A percentile compares a stretch with the other conserved stretches of the same genome.
These are phyloP conservation scores for Gobio occitaniae DNA, from an alignment of 2,797 vertebrate genomes.

Conservation along the genomic window DNA sequence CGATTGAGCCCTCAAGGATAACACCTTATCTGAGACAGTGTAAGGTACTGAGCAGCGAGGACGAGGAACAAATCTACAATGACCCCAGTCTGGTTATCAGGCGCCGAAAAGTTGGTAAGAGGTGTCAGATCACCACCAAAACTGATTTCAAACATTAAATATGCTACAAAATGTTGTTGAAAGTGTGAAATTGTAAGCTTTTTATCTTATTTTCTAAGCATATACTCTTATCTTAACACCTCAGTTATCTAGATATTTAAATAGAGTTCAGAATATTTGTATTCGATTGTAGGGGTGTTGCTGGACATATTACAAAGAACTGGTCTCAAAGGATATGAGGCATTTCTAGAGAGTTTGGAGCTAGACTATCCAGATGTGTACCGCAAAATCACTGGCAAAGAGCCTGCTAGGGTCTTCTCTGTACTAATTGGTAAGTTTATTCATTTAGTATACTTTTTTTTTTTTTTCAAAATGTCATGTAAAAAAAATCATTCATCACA, in stretches of 20 bases:
- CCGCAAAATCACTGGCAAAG: conserved; percentile 89
- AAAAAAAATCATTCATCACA: not conserved
- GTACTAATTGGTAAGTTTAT: conserved; percentile 85
- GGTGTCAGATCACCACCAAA: not conserved
- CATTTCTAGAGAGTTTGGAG: conserved; percentile 92
- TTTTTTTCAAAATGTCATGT: not conserved
- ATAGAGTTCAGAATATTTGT: not conserved
- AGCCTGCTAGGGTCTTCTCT: conserved; percentile 91
- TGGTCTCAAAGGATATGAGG: conserved; percentile 88
- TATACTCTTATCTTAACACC: not conserved
- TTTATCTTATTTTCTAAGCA: not conserved
- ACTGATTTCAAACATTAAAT: not conserved
- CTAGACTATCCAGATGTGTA: conserved; percentile 92
- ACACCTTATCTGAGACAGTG: conserved; percentile 88
- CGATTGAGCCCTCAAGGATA: conserved; percentile 87
- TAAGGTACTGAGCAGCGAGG: conserved; percentile 86
- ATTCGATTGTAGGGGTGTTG: conserved; percentile 78
- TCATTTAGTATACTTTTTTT: not conserved
- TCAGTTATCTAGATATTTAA: not conserved
- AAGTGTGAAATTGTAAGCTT: not conserved
- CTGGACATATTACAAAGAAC: conserved; percentile 92
- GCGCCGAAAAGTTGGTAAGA: conserved; percentile 87
- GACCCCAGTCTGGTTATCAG: conserved; percentile 88
- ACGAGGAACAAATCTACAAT: conserved; percentile 92
- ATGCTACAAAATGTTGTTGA: not conserved